Evolutionary conservation across 2,113 vertebrate species (phyloP).

Genomic region (Aegithalos caudatus): DNA sequence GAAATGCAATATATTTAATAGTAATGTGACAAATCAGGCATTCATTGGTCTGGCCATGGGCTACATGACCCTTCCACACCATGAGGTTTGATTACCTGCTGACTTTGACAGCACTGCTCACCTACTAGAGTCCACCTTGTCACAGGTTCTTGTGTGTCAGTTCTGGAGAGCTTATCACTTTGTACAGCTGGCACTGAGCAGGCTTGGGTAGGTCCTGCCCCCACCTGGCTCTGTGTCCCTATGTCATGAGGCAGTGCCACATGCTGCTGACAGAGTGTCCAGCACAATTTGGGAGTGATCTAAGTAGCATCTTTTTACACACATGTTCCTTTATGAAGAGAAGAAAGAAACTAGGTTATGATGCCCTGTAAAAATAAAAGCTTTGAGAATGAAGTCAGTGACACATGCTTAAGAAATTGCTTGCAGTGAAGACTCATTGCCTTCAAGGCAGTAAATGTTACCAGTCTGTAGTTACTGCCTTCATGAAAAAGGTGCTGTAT

Average conservation of each 20-base stretch:
- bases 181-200: not conserved
- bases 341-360: not conserved
- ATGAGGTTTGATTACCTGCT: not conserved
- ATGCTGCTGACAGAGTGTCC: not conserved
- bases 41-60: not conserved
- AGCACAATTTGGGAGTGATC: not conserved
- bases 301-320: not conserved
- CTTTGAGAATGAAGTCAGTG: constrained; percentile 9
- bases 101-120: not conserved
- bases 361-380: constrained; percentile 31
- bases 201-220: not conserved
- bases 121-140: not conserved
- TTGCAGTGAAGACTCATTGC: not conserved
- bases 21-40: not conserved
- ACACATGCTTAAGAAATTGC: not conserved
- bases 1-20: not conserved
- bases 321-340: not conserved
- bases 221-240: not conserved
- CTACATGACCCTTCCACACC: not conserved
- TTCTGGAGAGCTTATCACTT: not conserved
- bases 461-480: not conserved
- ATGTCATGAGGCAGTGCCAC: not conserved
- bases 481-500: not conserved
- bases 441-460: not conserved
- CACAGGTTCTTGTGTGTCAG: not conserved